A percentile compares a stretch with the other conserved stretches of the same genome.
Conservation (phyloP, 2,113 vertebrate species). For the Syrmaticus mikado region DNA sequence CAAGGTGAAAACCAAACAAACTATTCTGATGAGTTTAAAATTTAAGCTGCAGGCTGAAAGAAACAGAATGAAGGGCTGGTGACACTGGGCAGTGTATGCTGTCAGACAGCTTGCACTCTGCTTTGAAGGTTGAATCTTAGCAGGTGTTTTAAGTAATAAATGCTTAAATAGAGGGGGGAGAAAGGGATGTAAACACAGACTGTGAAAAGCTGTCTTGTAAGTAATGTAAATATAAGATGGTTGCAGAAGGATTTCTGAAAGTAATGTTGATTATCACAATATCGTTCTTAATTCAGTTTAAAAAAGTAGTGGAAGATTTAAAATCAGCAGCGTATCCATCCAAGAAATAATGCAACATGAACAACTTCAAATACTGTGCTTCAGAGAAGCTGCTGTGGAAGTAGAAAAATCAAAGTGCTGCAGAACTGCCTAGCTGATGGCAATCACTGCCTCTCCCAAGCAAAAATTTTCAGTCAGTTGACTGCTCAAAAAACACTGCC, state of each 20-base stretch:
- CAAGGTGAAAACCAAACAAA: background rate
- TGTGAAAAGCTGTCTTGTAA: background rate
- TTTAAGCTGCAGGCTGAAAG: background rate
- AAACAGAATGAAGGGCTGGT: background rate
- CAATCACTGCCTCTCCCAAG: background rate
- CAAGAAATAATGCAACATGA: background rate
- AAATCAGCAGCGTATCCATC: background rate
- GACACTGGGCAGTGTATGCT: background rate
- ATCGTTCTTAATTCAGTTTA: background rate
- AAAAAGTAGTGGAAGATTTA: background rate
- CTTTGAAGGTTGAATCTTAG: background rate
- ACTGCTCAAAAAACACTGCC: background rate
- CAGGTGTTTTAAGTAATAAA: background rate
- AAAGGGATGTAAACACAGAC: background rate
- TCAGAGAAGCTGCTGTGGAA: background rate
- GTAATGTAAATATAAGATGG: background rate
- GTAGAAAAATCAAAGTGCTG: background rate
- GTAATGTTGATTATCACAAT: background rate
- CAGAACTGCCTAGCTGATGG: background rate
- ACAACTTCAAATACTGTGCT: accelerated
- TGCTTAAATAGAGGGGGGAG: background rate
- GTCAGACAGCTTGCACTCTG: background rate
- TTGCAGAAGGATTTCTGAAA: background rate
- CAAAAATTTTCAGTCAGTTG: background rate
- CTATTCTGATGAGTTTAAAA: background rate